Percentiles rank a stretch among this genome's conserved stretches.
Evolutionary conservation across 92 coral and sea anemone genomes (phyloP).

Genomic region (Paramuricea clavata): DNA sequence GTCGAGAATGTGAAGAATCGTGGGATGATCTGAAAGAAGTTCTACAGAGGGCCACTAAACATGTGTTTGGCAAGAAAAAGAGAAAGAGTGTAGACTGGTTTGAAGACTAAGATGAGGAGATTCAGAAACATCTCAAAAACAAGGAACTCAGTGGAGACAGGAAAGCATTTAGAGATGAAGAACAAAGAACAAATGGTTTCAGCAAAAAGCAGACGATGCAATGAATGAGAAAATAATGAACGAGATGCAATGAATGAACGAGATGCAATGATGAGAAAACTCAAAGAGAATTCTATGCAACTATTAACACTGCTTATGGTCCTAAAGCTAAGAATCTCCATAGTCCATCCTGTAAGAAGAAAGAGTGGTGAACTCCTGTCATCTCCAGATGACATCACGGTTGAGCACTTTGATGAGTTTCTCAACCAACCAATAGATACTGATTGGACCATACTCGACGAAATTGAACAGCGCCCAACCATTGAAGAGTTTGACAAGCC

Average conservation of each 20-base stretch:
- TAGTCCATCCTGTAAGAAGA: constrained; percentile 21
- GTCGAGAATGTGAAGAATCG: constrained; percentile 12
- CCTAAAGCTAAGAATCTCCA: constrained; percentile 19
- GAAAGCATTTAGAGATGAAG: neutral
- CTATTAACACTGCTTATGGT: constrained; percentile 25
- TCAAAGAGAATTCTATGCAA: constrained; percentile 54
- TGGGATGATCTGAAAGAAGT: constrained; percentile 35
- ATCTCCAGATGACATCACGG: constrained; percentile 52
- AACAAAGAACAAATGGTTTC: constrained; percentile 42
- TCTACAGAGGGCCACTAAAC: constrained; percentile 62
- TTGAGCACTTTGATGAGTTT: constrained; percentile 65
- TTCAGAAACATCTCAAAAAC: constrained; percentile 46
- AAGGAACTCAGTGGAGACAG: constrained; percentile 22
- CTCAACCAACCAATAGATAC: constrained; percentile 66
- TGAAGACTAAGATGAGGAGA: constrained; percentile 60
- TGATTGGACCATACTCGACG: constrained; percentile 53
- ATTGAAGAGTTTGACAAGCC: constrained; percentile 14
- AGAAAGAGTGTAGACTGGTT: constrained; percentile 62
- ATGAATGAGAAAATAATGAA: no score
- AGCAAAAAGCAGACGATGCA: constrained; percentile 32
- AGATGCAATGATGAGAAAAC: constrained; percentile 45
- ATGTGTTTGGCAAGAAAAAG: constrained; percentile 51
- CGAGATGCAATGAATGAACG: constrained; percentile 28
- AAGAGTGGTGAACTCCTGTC: constrained; percentile 54
- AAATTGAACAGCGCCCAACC: constrained; percentile 45